Evolutionary conservation across 2,797 vertebrate species (phyloP), one percentile per base, ranked within the genome.

Genomic region (Sebastolobus altivelis): DNA sequence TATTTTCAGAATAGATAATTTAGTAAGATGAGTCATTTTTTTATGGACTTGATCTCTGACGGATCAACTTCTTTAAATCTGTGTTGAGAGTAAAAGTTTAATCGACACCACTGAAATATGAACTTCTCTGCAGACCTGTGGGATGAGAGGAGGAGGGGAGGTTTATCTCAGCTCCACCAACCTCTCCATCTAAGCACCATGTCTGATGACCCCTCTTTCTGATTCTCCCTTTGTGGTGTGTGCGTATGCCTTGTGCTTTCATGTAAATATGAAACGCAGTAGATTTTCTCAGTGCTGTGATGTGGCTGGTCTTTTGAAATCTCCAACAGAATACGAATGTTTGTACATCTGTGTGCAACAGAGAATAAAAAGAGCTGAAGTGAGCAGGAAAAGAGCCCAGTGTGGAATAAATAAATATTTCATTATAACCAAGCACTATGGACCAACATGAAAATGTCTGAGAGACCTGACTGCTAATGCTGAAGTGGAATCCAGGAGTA

Each of bases 381-480:
- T 56, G 58, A 68, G 76, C 46, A 12, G 43, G 8, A 77, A 43
- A 62, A 74, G 74, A 68, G 40, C 46, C 33, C 14, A 6, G 40
- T 38, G 65, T 68, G 62, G 70, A 74, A 74, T 40, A 43, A 67
- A 80, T 89, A 77, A 58, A 87, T 87, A 82, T 85, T 83, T 80
- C 7, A 85, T 87, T 35, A 78, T 43, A 40, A 22, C 20, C 60
- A 82, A 67, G 38, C 27, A 18, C 25, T 52, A 5, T 65, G 31
- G 54, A 61, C 43, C 18, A 25, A 84, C 55, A 61, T 20, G 46
- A 70, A 62, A 22, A 6, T 10, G 25, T n/a, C 33, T n/a, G 59
- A 31, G 63, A 2, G 31, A 29, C 8, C 33, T 71, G 76, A 62
- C n/a, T 66, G 38, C 20, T 62, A 74, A 79, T 80, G 35, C 82